Evolutionary conservation across 1,140 invertebrate genomes (phyloP), one percentile per base, ranked within the genome.

Genomic region (Macrobrachium rosenbergii): DNA sequence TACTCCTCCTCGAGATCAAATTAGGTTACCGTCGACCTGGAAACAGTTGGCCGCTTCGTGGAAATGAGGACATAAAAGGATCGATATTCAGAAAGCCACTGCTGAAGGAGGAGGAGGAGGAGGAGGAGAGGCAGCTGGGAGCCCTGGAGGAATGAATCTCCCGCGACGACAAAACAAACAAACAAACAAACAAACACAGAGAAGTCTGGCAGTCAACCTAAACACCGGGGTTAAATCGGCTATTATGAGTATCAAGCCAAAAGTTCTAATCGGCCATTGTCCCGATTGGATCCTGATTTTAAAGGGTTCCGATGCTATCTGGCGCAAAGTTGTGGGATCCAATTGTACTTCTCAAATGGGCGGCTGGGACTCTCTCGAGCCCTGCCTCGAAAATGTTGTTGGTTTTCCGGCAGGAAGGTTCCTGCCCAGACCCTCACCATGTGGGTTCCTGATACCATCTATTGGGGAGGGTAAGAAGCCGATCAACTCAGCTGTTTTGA

Each of bases 241-340:
- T 80, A 80, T 87, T 87, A 87, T 87, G 84, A 80, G 77, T 87
- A 87, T 87, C 84, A 87, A 67, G 67, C 77, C 77, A 60, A 80
- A 87, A 87, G 84, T 80, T 87, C 64, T 80, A 80, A 87, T 80
- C 77, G 77, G 77, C 77, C 84, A 80, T 80, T 87, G 76, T 80
- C 67, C 62, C 60, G 84, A 87, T 87, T 87, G 84, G 84, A 72
- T 81, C 77, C 84, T 87, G 84, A 87, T 87, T 87, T 87, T 87
- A 87, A 87, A 87, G 78, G 84, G 76, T 87, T 87, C 28, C 78
- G 84, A 87, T 87, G 84, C 69, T 87, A 87, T 87, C 84, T 87
- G 63, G 84, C 67, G 84, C 84, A 87, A 87, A 87, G 84, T 87
- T 87, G 84, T 87, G 84, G 84, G 84, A 81, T 87, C 84, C 84